Base-by-base conservation (phyloP, 2,113 vertebrate species). In the Mastomys coucha region DNA sequence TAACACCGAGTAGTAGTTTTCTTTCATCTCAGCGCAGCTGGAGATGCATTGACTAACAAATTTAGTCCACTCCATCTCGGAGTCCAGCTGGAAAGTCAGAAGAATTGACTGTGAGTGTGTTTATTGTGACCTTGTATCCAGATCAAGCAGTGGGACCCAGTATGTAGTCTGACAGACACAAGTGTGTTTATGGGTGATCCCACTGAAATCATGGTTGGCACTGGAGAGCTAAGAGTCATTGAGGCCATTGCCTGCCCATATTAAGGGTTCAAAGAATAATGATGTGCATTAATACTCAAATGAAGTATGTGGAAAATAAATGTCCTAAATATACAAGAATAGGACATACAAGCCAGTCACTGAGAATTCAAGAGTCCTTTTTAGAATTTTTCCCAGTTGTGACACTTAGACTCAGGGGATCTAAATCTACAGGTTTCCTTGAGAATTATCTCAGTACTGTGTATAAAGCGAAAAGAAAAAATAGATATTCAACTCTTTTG, bases 391-490 rank as follows among this genome's bases (percentile, higher is more conserved):
- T 69, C 19, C 19, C 20, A 87, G 51, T 86, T 87, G 31, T 31
- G 9, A 85, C 77, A 88, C 28, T 67, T 78, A 65, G 0, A 49
- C 22, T 19, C 63, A 78, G 17, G 13, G 36, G 91, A 89, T 94
- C 39, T 36, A 5, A 58, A 39, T 72, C 12, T 72, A 70, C 24
- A 60, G 65, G 85, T 33, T 72, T 93, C 75, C 51, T 77, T 75
- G 91, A 85, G 36, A 82, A 91, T 22, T 22, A 20, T 76, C 14
- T 95, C 56, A 88, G 91, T 42, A 76, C 91, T 78, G 42, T 24
- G 3, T 69, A 89, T 85, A 76, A 93, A 95, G 80, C 85, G 16
- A 39, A 89, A 82, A 89, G 5, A 58, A 93, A 85, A 65, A 78
- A 77, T 10, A 53, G 76, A 72, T 5, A 4, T 7, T 1, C 3